Base-by-base conservation (phyloP, 2,797 vertebrate genomes). In the Ciconia nigra region DNA sequence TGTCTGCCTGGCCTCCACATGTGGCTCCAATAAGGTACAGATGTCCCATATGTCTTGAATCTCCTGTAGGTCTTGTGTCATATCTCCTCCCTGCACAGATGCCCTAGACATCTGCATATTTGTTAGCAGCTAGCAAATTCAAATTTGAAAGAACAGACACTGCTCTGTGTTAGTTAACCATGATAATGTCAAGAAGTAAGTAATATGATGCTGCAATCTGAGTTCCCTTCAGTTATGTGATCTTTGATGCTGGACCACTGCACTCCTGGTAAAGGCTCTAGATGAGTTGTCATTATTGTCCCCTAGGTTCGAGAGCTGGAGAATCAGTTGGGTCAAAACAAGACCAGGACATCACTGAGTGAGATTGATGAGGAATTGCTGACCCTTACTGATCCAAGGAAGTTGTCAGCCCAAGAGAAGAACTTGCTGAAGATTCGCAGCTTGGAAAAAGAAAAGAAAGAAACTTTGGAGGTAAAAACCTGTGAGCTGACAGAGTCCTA, bases 241-340 rank as follows among this genome's bases (percentile, higher is more conserved):
- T 58, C 31, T 65, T 58, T 31, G 41, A 7, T 91, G 33, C 47
- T 61, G 78, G 9, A 28, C 19, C 19, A 7, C 29, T 72, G 31
- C 47, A 7, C 7, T 41, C 18, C 19, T 7, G 2, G 15, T 71
- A 8, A 47, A 69, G 42, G 21, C 33, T 70, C 31, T 54, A 33
- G 15, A 3, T 35, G 16, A 57, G 6, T 52, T 52, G 66, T 80
- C 19, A 7, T 77, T 69, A 1, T 74, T 92, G 55, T 29, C 63
- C 85, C 62, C 25, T 65, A 99, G 99, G 97, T 99, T 28, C 98
- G 98, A 47, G 99, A 99, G 44, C 98, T 99, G 54, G 99, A 99
- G 97, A 98, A 97, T 92, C 99, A 99, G 91, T 39, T 99, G 97
- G 97, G 94, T 42, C 98, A 98, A 35, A 95, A 90, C 10, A 98